phyloP scores from a whole-genome alignment of 1,140 invertebrate genomes.

The Meloidogyne floridensis region DNA sequence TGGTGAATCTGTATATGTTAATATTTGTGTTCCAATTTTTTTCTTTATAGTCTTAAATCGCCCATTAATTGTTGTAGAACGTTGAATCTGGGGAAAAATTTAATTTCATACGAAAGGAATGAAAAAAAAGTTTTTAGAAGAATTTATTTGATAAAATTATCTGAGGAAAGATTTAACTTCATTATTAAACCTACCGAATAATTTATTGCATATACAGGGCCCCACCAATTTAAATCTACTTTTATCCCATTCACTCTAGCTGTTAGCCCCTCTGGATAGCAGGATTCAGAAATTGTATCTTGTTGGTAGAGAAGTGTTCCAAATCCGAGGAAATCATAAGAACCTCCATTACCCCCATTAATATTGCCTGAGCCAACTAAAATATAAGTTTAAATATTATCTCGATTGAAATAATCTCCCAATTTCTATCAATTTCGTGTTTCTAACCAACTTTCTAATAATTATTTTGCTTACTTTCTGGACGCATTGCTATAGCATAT shows the following conservation, averaged over 20 bases:
- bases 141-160: no score
- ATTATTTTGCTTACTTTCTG: neutral
- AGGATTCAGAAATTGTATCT: neutral
- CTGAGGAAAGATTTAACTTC: no score
- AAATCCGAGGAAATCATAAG: neutral
- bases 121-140: no score
- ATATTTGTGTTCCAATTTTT: neutral
- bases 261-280: neutral
- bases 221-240: slow-evolving; percentile 4
- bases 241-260: slow-evolving; percentile 5
- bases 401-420: neutral
- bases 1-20: neutral
- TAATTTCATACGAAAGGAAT: no score
- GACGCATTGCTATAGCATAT: slow-evolving; percentile 8
- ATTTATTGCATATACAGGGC: neutral
- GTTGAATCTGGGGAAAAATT: neutral
- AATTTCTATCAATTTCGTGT: no score
- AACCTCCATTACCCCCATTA: neutral
- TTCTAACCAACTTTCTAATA: neutral
- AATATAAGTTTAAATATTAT: neutral
- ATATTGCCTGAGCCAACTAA: neutral
- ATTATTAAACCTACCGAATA: neutral
- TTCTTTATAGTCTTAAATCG: neutral
- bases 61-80: neutral
- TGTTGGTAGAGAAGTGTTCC: neutral